Base-by-base conservation (phyloP, 2,797 vertebrate species). In the Galagoides demidoff region DNA sequence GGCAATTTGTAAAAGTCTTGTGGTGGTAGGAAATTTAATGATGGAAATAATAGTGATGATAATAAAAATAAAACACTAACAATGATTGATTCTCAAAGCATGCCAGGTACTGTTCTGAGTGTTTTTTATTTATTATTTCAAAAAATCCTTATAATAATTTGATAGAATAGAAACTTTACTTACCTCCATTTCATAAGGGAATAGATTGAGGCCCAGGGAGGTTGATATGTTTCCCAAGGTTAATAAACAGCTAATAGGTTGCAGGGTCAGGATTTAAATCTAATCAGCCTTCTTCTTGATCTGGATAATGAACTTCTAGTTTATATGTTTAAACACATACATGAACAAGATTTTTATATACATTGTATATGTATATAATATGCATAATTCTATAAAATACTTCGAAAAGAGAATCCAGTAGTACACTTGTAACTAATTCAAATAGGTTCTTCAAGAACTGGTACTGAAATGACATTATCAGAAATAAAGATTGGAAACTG, bases 31-130 rank as follows among this genome's bases (percentile, higher is more conserved):
- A 77, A 85, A 97, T 95, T 86, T 88, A 76, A 70, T 34, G 0
- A 78, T 85, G 39, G 88, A 95, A 45, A 59, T 94, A 95, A 57
- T 43, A 95, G 29, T 7, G 4, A 96, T 96, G 79, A 87, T 85
- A 88, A 49, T 78, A 94, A 94, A 76, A 39, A 66, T 57, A 82
- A 63, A 71, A 37, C 4, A 77, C 70, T 86, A 61, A n/a, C 3
- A 94, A 39, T 66, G 73, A 76, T 82, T 19, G 14, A 55, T 14
- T 70, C 12, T 55, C 55, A 91, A 29, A 19, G 23, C n/a, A 79
- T 66, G 3, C 11, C 39, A 76, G 13, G 7, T 17, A 66, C 10
- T 39, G 1, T 81, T 95, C 66, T 92, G 45, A 68, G 16, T 57
- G 31, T 82, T 90, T 85, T 74, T 8, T 66, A 59, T 14, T 59